Conservation (phyloP, 2,113 vertebrate genomes). For the Panthera leo region DNA sequence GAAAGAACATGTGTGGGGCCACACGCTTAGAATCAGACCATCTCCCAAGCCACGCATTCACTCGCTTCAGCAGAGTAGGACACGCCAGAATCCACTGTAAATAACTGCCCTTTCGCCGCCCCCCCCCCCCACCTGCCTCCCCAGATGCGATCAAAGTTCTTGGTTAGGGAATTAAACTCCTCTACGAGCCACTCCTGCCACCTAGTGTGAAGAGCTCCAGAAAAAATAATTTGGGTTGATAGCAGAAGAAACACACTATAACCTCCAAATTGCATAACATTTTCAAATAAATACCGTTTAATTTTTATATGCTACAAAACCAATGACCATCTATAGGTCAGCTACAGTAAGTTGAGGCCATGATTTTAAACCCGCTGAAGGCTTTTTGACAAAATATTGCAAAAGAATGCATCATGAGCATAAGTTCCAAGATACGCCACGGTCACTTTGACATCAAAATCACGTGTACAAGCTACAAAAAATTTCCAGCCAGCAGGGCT, state of each 20-base stretch:
- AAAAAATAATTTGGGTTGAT: neutral
- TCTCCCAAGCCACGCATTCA: neutral
- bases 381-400: neutral
- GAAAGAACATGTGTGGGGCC: neutral
- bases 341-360: neutral
- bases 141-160: neutral
- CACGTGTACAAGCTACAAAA: neutral
- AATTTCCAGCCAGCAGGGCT: neutral
- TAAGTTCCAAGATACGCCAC: neutral
- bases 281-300: slow-evolving; percentile 1
- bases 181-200: slow-evolving; percentile 74
- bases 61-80: slow-evolving; percentile 18
- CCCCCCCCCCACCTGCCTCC: neutral
- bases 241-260: neutral
- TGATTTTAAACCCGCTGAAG: neutral
- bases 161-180: neutral
- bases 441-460: neutral
- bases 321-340: neutral
- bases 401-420: neutral
- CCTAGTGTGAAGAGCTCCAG: slow-evolving; percentile 69
- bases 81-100: neutral
- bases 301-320: neutral
- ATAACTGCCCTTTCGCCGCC: neutral
- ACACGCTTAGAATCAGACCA: neutral
- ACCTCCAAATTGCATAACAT: neutral